Base-by-base conservation (phyloP, 2,888 invertebrate species). In the Parascotia fuliginaria region DNA sequence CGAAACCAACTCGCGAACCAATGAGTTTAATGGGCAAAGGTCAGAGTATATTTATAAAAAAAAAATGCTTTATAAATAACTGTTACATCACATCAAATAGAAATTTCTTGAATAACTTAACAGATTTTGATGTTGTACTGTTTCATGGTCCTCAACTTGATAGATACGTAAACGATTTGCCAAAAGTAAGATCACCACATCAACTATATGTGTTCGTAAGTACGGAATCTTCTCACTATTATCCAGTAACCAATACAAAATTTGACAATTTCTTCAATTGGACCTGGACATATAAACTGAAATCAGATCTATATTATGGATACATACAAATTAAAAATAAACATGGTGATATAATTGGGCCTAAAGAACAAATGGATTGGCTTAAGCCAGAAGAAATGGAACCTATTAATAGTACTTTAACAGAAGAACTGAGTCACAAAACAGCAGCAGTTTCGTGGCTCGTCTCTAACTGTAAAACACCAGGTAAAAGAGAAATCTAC, bases 401-500 rank as follows among this genome's bases (percentile, higher is more conserved):
- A 0, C 73, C 75, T 2, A 59, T 78, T 2, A 60, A 63, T 42
- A 46, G 73, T 3, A 64, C 72, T 9, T 49, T 83, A 0, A 80
- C 64, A 43, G 15, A 57, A 1, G 73, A 70, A 15, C 44, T 85
- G 11, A 67, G 46, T 5, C 50, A 50, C 3, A 86, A 86, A 49
- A 75, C 48, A 0, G 77, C 66, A 50, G 75, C 81, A 3, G 85
- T 78, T 0, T 84, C 85, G 3, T 85, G 85, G 86, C 75, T 85
- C 34, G 81, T 81, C 0, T 85, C 85, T 2, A 77, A 84, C 19
- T 85, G 85, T 41, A 14, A 41, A 0, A 55, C 79, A 0, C 60
- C 33, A 29, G 78, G 75, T 46, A 50, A 58, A 1, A 67, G 85
- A 46, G 66, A 73, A 39, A 3, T 24, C 3, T 70, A 75, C 42